Base-by-base conservation (phyloP, 2,113 vertebrate species). In the Crotalus viridis region DNA sequence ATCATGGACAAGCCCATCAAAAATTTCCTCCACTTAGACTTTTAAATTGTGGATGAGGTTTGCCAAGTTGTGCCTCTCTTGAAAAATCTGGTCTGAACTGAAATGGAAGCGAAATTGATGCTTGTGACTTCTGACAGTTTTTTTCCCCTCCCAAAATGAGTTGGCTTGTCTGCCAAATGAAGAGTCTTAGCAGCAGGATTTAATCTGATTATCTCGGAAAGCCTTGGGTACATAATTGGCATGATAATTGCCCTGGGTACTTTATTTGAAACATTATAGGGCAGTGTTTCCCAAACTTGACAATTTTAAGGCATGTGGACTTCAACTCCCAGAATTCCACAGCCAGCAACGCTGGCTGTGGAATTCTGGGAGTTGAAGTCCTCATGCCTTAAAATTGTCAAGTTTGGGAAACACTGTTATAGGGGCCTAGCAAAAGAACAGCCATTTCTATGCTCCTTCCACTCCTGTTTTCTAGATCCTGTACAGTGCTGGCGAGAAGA, bases 401-500 rank as follows among this genome's bases (percentile, higher is more conserved):
- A 39, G 39, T 39, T 39, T 39, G 39, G 39, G 2, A 39, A 39
- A 39, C 39, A 39, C 39, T 39, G 39, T 22, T 51, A 7, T 9
- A n/a, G 15, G 61, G 4, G 2, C 21, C 1, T 19, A 8, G 33
- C 19, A 28, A 28, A 92, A 54, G 33, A 8, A 26, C 22, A 69
- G 22, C 12, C 1, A 0, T 0, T 3, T 13, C 39, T 26, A 43
- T 3, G 12, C 0, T 56, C 22, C 12, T 56, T 74, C 56, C 9
- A 39, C 54, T 69, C 57, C 21, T 26, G 13, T 94, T 46, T 26
- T 22, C n/a, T 52, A 99, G 98, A 94, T 95, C 43, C 96, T 99
- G 69, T 99, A 98, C 39, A 96, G 98, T 10, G 98, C 98, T 4
- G 98, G 98, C 0, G 98, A 99, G 96, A 98, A 99, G 94, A 97